phyloP scores from a whole-genome alignment of 1,140 invertebrate species.

The Parasteatoda tepidariorum region DNA sequence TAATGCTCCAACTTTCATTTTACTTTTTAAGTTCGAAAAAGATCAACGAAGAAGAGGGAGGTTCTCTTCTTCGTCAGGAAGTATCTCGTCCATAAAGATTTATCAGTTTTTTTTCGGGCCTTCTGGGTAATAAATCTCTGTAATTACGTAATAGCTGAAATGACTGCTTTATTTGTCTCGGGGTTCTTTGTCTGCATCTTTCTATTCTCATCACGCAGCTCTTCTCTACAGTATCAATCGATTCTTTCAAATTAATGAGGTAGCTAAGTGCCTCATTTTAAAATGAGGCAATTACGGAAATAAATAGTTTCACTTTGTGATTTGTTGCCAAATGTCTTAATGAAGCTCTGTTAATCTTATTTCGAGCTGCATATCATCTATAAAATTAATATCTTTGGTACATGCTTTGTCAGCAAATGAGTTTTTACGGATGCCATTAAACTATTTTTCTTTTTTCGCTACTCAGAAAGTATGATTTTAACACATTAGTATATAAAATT shows the following conservation, averaged over 20 bases:
- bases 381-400: no score
- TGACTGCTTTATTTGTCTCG: conserved; percentile 40
- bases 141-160: conserved; percentile 54
- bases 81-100: conserved; percentile 49
- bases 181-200: conserved; percentile 24
- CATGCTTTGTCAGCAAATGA: no score
- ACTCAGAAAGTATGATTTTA: no score
- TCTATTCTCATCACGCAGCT: not conserved
- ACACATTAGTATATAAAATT: no score
- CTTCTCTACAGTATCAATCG: conserved; percentile 24
- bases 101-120: conserved; percentile 28
- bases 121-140: conserved; percentile 44
- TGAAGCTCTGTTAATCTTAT: conserved; percentile 30
- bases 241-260: conserved; percentile 27
- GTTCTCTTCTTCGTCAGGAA: conserved; percentile 41
- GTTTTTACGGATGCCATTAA: no score
- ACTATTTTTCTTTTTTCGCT: no score
- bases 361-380: not conserved
- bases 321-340: conserved; percentile 14
- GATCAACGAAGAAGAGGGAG: conserved; percentile 27
- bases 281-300: conserved; percentile 36
- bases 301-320: not conserved
- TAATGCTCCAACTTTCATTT: conserved; percentile 24
- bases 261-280: conserved; percentile 37
- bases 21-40: conserved; percentile 24